Evolutionary conservation across 2,113 vertebrate species (phyloP).

Genomic region (Budorcas taxicolor): DNA sequence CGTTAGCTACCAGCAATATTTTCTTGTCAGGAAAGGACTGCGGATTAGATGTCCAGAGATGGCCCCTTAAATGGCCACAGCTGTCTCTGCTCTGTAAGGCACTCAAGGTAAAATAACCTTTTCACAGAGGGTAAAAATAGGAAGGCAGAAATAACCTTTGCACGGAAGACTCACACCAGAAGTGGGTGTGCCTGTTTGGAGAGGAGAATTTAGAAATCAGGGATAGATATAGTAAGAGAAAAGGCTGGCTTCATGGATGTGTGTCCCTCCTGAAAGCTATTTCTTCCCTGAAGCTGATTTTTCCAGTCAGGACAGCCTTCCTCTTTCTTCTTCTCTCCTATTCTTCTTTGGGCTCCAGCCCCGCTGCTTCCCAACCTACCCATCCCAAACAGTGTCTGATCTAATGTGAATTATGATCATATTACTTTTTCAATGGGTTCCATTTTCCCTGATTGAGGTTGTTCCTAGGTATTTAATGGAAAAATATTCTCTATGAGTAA

Average conservation of each 20-base stretch:
- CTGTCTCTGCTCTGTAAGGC: neutral
- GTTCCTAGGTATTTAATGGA: neutral
- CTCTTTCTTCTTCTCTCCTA: neutral
- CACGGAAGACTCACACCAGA: slow-evolving; percentile 11
- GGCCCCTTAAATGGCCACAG: neutral
- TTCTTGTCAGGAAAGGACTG: neutral
- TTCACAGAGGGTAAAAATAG: slow-evolving; percentile 37
- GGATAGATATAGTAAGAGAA: neutral
- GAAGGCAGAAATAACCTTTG: slow-evolving; percentile 44
- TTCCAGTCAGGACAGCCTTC: neutral
- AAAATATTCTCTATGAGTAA: neutral
- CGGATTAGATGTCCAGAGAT: neutral
- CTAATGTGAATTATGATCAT: neutral
- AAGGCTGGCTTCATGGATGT: neutral
- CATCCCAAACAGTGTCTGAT: neutral
- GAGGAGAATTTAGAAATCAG: slow-evolving; percentile 15
- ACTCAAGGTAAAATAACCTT: slow-evolving; percentile 36
- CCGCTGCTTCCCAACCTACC: neutral
- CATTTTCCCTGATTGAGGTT: neutral
- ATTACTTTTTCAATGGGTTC: neutral
- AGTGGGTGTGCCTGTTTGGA: neutral
- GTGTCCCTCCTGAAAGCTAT: neutral
- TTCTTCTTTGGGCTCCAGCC: neutral
- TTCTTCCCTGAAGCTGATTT: neutral
- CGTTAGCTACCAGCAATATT: neutral